Base-by-base conservation (phyloP, 2,888 invertebrate species). In the Troides helena region DNA sequence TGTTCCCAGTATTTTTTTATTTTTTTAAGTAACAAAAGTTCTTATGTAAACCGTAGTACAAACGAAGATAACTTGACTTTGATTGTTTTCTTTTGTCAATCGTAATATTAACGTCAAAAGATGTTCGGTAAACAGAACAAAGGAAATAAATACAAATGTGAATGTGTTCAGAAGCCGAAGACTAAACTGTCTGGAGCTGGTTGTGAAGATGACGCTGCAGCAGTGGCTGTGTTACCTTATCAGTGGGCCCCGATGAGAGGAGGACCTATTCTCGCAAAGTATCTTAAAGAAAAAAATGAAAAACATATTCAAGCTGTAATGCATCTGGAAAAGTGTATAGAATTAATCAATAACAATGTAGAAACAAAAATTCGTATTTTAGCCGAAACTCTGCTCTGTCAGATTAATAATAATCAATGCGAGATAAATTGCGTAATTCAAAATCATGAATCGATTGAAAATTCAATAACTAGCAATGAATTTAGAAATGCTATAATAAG, bases 181-280 rank as follows among this genome's bases (percentile, higher is more conserved):
- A 46, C 69, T 7, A 57, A 72, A 6, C 76, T 77, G 63, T 65
- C 76, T 2, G 75, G 81, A 2, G 83, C 82, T 2, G 84, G 85
- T 8, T 88, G 85, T 73, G 74, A 82, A 4, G 81, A 85, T 30
- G 90, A 92, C 71, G 72, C 77, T 7, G 82, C 82, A 46, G 90
- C 87, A 2, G 89, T 89, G 2, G 85, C 86, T 1, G 72, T 82
- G 0, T 75, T 92, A 56, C 91, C 91, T 4, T 81, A 85, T 8
- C 72, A 84, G 6, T 89, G 87, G 89, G 72, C 76, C 6, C 89
- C 89, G 14, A 78, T 74, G 62, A 83, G 75, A 36, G 80, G 87
- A 18, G 87, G 90, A 0, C 75, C 85, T 2, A 80, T 80, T 46
- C 85, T 91, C 17, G 75, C 74, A 1, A 85, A 86, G 60, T 91